A percentile compares a stretch with the other conserved stretches of the same genome.
These are phyloP conservation scores for Cryptus armator DNA, from an alignment of 2,888 invertebrate species.

Conservation along the genomic window DNA sequence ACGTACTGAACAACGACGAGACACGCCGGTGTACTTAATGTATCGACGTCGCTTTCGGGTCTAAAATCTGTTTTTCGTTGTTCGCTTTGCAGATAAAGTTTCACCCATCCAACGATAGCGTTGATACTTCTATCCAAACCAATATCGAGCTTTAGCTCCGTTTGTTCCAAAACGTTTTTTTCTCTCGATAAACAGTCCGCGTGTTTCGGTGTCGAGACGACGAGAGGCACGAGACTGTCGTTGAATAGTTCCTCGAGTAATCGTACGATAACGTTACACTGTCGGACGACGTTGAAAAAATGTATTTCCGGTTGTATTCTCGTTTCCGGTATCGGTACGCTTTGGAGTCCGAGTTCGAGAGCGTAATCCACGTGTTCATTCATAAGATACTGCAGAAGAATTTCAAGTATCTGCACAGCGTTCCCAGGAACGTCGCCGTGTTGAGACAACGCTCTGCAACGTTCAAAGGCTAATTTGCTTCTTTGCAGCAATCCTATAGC, in stretches of 20 bases:
- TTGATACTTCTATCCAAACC: slow-evolving; percentile 95
- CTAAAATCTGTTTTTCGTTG: slow-evolving; percentile 98
- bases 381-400: slow-evolving; percentile 93
- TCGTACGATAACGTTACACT: slow-evolving; percentile 97
- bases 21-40: slow-evolving; percentile 94
- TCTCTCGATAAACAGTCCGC: slow-evolving; percentile 96
- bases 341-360: slow-evolving; percentile 95
- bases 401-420: slow-evolving; percentile 93
- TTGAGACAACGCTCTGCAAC: slow-evolving; percentile 94
- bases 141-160: slow-evolving; percentile 96
- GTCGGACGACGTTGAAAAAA: slow-evolving; percentile 97
- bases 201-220: slow-evolving; percentile 94
- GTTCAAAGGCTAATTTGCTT: slow-evolving; percentile 94
- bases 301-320: slow-evolving; percentile 94
- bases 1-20: slow-evolving; percentile 93
- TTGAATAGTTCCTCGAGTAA: slow-evolving; percentile 97
- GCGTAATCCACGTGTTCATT: slow-evolving; percentile 98
- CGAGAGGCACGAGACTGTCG: slow-evolving; percentile 94
- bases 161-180: slow-evolving; percentile 93
- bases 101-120: slow-evolving; percentile 96
- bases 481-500: slow-evolving; percentile 96
- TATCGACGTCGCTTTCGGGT: slow-evolving; percentile 95
- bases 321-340: slow-evolving; percentile 95
- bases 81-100: slow-evolving; percentile 94
- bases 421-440: slow-evolving; percentile 92